These are phyloP conservation scores for Dicaeum eximium DNA, from an alignment of 2,113 vertebrate species.

Conservation along the genomic window DNA sequence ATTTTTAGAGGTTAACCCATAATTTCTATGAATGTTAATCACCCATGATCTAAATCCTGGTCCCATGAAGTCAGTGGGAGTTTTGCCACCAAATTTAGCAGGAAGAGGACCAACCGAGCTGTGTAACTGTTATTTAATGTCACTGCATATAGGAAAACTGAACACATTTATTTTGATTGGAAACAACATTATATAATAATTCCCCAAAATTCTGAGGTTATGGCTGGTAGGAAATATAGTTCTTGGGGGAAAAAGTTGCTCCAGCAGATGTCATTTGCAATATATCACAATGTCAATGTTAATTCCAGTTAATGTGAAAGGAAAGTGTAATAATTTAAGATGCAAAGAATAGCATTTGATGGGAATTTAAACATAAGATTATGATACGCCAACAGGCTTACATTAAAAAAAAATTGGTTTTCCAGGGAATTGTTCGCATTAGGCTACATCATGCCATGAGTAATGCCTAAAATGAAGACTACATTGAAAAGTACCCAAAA, in stretches of 20 bases:
- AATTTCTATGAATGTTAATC: conserved; percentile 19
- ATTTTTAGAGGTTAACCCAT: conserved; percentile 10
- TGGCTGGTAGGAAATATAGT: neutral
- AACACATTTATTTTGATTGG: conserved; percentile 53
- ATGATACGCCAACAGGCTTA: neutral
- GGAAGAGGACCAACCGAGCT: neutral
- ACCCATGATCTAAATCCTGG: neutral
- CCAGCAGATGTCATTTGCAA: conserved; percentile 23
- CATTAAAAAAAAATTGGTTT: neutral
- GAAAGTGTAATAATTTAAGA: conserved; percentile 19
- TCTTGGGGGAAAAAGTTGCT: conserved; percentile 15
- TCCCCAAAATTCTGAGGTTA: conserved; percentile 10
- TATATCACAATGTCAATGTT: conserved; percentile 22
- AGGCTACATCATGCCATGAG: neutral
- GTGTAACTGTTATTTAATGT: conserved; percentile 33
- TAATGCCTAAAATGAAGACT: neutral
- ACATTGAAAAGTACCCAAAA: neutral
- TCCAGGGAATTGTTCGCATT: neutral
- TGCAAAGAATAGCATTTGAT: neutral
- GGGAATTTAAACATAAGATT: neutral
- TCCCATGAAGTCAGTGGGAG: conserved; percentile 34
- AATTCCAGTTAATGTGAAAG: neutral
- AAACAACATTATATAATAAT: conserved; percentile 37
- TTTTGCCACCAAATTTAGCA: conserved; percentile 11
- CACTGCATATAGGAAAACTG: conserved; percentile 30